A percentile compares a stretch with the other conserved stretches of the same genome.
phyloP scores from a whole-genome alignment of 2,113 vertebrate genomes.

The Salvelinus sp. region DNA sequence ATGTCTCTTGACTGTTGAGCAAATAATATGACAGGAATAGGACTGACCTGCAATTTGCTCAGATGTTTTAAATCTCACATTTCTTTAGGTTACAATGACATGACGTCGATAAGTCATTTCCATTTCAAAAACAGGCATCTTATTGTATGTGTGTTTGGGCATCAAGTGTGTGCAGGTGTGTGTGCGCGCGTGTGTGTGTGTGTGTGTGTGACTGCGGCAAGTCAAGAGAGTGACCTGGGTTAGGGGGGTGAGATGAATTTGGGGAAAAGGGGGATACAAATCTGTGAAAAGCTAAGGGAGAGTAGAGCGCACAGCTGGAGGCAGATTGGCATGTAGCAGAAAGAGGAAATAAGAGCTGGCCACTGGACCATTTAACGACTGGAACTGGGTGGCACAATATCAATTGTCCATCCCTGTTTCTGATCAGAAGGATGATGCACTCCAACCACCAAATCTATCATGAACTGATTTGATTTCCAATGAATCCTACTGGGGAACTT shows the following conservation, averaged over 20 bases:
- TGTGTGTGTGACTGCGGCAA: background rate
- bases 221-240: background rate
- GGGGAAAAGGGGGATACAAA: background rate
- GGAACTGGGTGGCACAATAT: background rate
- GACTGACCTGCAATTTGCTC: background rate
- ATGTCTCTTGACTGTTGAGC: background rate
- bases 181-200: background rate
- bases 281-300: background rate
- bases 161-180: background rate
- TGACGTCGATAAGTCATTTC: no score
- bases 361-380: background rate
- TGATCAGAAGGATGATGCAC: background rate
- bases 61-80: background rate
- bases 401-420: no score
- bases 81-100: no score
- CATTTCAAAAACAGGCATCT: background rate
- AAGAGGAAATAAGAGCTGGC: background rate
- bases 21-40: background rate
- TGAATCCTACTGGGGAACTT: slow-evolving; percentile 79
- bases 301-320: background rate
- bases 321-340: background rate
- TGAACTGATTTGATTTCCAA: slow-evolving; percentile 29
- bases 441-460: background rate
- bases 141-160: background rate
- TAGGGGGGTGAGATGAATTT: background rate